A percentile compares a stretch with the other conserved stretches of the same genome.
Conservation (phyloP, 2,888 invertebrate genomes). For the Aspidapion aeneum region DNA sequence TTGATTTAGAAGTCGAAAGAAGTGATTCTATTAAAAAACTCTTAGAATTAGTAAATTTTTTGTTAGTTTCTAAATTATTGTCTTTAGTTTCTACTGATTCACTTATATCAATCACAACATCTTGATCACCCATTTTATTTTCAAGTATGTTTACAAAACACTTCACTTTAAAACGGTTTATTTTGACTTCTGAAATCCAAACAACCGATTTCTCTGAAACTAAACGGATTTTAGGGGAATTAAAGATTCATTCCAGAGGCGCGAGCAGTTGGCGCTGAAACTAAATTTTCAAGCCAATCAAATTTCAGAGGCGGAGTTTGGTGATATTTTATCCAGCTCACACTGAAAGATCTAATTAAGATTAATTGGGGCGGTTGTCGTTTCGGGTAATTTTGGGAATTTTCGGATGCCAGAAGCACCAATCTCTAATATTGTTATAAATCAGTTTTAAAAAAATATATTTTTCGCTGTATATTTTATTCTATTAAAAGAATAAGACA, state of each 20-base stretch:
- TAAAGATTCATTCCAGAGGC: conserved; percentile 24
- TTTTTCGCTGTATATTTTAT: too few species aligned
- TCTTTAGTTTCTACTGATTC: conserved; percentile 2
- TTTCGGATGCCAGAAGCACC: not conserved
- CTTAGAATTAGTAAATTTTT: conserved; percentile 29
- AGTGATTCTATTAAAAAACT: conserved; percentile 41
- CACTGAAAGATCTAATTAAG: conserved; percentile 31
- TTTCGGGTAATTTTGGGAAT: conserved; percentile 7
- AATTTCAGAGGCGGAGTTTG: conserved; percentile 23
- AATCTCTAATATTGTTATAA: not conserved
- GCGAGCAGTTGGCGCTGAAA: conserved; percentile 11
- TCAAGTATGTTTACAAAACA: not conserved
- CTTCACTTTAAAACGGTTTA: not conserved
- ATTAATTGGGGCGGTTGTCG: conserved; percentile 32
- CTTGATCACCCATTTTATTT: conserved; percentile 12
- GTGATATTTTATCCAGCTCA: conserved; percentile 15
- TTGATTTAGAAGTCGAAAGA: conserved; percentile 29
- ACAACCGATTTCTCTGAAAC: not conserved
- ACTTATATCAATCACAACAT: conserved; percentile 10
- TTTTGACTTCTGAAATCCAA: not conserved
- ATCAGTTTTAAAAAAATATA: too few species aligned
- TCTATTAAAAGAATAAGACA: too few species aligned
- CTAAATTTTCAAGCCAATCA: conserved; percentile 24
- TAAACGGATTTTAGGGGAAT: conserved; percentile 25
- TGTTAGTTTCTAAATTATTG: conserved; percentile 8